Base-by-base conservation (phyloP, 2,113 vertebrate genomes). In the Neoarius graeffei region DNA sequence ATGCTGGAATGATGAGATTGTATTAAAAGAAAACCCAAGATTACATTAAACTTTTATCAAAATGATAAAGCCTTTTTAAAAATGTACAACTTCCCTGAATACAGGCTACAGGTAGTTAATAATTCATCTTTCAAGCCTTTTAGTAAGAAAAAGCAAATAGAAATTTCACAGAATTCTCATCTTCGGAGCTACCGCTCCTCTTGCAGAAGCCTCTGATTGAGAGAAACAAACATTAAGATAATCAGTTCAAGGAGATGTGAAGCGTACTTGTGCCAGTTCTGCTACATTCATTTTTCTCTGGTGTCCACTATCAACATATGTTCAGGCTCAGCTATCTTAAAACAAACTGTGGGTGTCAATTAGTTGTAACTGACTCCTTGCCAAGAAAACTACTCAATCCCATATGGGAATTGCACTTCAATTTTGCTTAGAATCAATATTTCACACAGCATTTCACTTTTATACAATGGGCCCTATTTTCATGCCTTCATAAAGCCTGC, bases 301-400 rank as follows among this genome's bases (percentile, higher is more conserved):
- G 81, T 86, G 87, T 86, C 84, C 81, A 80, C 54, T 80, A 60
- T 73, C 35, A 84, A 86, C 87, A 90, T 89, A 88, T 89, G 88
- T 42, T 89, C 56, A 13, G 35, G 62, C 76, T 85, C 82, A 86
- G 86, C 54, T 30, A 71, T 79, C 52, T 79, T 79, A 50, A 35
- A 87, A 82, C 80, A 88, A 83, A 83, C 64, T 23, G 60, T 74
- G 71, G 73, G 71, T 86, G 90, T 90, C 90, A 85, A 87, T 90
- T 89, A 91, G 83, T 74, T 50, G 71, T 89, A 88, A 88, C 87
- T 89, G 30, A 88, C 80, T 88, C 71, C 42, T 17, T 3, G 73
- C 85, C 77, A 84, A 71, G 67, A 59, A 90, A 85, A 60, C 66
- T 13, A 59, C n/a, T 88, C 73, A 15, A 87, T 89, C 85, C 81